Conservation (phyloP, 2,888 invertebrate species). For the Caenorhabditis afra region DNA sequence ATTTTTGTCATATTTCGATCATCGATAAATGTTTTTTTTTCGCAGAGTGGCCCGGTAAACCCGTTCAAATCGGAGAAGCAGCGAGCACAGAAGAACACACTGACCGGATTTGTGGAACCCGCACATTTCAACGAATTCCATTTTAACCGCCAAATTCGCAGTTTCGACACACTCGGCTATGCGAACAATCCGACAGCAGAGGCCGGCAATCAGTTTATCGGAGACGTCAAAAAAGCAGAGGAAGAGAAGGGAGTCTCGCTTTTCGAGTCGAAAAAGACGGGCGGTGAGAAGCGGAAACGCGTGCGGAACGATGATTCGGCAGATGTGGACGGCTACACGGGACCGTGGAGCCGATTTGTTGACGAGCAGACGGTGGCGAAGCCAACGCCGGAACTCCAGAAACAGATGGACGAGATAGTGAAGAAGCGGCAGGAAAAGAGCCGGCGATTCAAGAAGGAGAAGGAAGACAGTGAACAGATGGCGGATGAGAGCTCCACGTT, state of each 20-base stretch:
- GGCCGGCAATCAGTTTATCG: slow-evolving; percentile 73
- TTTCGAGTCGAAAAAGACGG: slow-evolving; percentile 85
- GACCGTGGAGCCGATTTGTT: slow-evolving; percentile 94
- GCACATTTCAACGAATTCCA: slow-evolving; percentile 94
- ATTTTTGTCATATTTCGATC: neutral
- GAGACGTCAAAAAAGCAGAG: slow-evolving; percentile 75
- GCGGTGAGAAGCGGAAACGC: slow-evolving; percentile 85
- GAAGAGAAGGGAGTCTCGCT: slow-evolving; percentile 84
- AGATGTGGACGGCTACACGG: slow-evolving; percentile 93
- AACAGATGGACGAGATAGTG: slow-evolving; percentile 93
- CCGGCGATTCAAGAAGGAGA: slow-evolving; percentile 91
- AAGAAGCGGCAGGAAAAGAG: slow-evolving; percentile 95
- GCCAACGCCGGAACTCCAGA: slow-evolving; percentile 94
- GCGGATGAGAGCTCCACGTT: slow-evolving; percentile 76
- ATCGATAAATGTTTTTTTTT: slow-evolving; percentile 15
- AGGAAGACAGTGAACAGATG: slow-evolving; percentile 93
- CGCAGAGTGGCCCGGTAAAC: slow-evolving; percentile 89
- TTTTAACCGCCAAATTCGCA: slow-evolving; percentile 77
- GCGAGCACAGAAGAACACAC: slow-evolving; percentile 90
- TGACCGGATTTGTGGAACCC: slow-evolving; percentile 94
- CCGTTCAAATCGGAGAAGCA: slow-evolving; percentile 94
- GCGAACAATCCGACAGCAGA: slow-evolving; percentile 94
- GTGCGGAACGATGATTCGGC: slow-evolving; percentile 91
- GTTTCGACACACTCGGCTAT: slow-evolving; percentile 84
- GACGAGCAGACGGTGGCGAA: slow-evolving; percentile 92